Evolutionary conservation across 2,113 vertebrate genomes (phyloP).

Genomic region (Phodopus roborovskii): DNA sequence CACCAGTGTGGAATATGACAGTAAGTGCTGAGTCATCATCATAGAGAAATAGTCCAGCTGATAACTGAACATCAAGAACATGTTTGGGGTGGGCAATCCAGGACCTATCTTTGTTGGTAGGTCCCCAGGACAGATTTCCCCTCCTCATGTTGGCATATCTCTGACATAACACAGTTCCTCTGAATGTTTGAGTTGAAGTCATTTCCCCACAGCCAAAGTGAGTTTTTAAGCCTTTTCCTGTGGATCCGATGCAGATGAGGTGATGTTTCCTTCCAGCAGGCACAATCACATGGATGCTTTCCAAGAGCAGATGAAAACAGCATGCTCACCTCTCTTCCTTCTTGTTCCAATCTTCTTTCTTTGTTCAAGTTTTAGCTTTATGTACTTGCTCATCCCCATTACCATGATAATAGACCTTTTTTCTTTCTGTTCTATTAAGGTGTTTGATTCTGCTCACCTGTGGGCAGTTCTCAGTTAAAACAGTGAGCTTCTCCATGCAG

Average conservation of each 20-base stretch:
- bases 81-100: rapidly evolving
- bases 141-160: neutral
- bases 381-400: neutral
- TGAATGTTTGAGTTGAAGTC: neutral
- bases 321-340: neutral
- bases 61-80: neutral
- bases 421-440: neutral
- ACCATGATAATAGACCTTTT: neutral
- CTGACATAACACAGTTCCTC: neutral
- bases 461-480: neutral
- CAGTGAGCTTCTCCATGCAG: neutral
- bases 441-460: slow-evolving; percentile 37
- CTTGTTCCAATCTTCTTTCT: neutral
- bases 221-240: neutral
- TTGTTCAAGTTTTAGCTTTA: slow-evolving; percentile 1
- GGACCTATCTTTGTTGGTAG: neutral
- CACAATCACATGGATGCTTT: neutral
- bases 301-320: slow-evolving; percentile 34
- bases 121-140: neutral
- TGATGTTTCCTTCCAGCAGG: neutral
- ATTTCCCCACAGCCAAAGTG: no score
- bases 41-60: neutral
- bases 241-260: neutral
- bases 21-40: neutral
- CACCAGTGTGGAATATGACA: neutral